Percentiles rank a stretch among this genome's conserved stretches.
These are phyloP conservation scores for Sycophaga agraensis DNA, from an alignment of 1,140 invertebrate species.

Conservation along the genomic window DNA sequence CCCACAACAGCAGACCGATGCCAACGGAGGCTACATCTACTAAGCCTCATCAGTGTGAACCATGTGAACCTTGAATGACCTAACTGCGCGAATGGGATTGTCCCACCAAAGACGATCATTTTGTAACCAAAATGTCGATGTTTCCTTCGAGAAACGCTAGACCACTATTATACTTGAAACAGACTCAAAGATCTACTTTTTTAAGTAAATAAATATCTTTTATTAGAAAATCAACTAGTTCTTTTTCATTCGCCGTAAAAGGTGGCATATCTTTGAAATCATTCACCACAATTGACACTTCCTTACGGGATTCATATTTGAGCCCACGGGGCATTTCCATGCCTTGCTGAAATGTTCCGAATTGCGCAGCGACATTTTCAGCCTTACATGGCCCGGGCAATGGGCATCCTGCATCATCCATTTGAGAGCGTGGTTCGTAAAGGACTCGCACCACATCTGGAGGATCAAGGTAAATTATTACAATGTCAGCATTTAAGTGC, in stretches of 20 bases:
- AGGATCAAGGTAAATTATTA: no score
- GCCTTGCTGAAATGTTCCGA: slow-evolving; percentile 79
- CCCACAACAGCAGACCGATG: slow-evolving; percentile 33
- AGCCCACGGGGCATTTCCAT: slow-evolving; percentile 75
- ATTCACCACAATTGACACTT: slow-evolving; percentile 71
- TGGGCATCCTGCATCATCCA: slow-evolving; percentile 74
- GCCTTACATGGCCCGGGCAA: slow-evolving; percentile 72
- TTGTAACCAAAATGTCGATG: slow-evolving; percentile 17
- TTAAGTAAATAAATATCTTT: slow-evolving; percentile 47
- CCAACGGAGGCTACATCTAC: slow-evolving; percentile 51
- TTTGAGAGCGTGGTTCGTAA: slow-evolving; percentile 64
- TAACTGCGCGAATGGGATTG: slow-evolving; percentile 22
- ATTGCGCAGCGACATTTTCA: slow-evolving; percentile 82
- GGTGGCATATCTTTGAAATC: not conserved
- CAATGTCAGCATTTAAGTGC: no score
- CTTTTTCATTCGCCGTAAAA: no score
- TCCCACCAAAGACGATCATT: no score
- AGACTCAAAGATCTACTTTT: slow-evolving; percentile 23
- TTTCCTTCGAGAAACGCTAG: slow-evolving; percentile 13
- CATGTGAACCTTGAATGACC: no score
- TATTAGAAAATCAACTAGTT: slow-evolving; percentile 38
- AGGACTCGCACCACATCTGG: slow-evolving; percentile 79
- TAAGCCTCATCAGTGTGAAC: slow-evolving; percentile 26
- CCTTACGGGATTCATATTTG: slow-evolving; percentile 81
- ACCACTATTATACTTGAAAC: no score